These are phyloP conservation scores for Tethea ocularis DNA, from an alignment of 2,888 invertebrate genomes.

Conservation along the genomic window DNA sequence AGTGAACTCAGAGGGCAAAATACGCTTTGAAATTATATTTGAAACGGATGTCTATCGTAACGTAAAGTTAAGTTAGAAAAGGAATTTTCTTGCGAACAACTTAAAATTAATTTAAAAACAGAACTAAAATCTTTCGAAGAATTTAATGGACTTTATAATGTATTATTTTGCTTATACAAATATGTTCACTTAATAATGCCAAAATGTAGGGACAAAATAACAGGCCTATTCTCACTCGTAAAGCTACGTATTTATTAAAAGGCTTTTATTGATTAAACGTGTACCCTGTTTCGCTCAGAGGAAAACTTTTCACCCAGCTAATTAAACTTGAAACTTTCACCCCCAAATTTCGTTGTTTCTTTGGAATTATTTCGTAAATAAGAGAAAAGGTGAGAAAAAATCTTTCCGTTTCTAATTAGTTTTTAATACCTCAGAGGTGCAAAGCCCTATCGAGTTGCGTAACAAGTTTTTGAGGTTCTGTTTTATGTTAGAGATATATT, in stretches of 20 bases:
- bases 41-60: constrained; percentile 10
- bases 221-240: neutral
- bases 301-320: constrained; percentile 50
- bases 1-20: constrained; percentile 20
- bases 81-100: neutral
- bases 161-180: neutral
- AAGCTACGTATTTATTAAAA: constrained; percentile 30
- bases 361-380: constrained; percentile 43
- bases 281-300: constrained; percentile 26
- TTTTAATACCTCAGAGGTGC: constrained; percentile 38
- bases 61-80: constrained; percentile 1
- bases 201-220: neutral
- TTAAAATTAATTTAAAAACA: neutral
- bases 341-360: constrained; percentile 46
- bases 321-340: constrained; percentile 57
- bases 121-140: neutral
- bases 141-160: neutral
- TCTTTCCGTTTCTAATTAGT: constrained; percentile 47
- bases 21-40: constrained; percentile 24
- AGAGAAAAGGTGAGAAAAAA: constrained; percentile 44
- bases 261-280: constrained; percentile 18
- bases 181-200: neutral
- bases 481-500: constrained; percentile 9
- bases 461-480: constrained; percentile 27
- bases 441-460: constrained; percentile 26